Evolutionary conservation across 2,113 vertebrate genomes (phyloP).

Genomic region (Hydrolagus affinis): DNA sequence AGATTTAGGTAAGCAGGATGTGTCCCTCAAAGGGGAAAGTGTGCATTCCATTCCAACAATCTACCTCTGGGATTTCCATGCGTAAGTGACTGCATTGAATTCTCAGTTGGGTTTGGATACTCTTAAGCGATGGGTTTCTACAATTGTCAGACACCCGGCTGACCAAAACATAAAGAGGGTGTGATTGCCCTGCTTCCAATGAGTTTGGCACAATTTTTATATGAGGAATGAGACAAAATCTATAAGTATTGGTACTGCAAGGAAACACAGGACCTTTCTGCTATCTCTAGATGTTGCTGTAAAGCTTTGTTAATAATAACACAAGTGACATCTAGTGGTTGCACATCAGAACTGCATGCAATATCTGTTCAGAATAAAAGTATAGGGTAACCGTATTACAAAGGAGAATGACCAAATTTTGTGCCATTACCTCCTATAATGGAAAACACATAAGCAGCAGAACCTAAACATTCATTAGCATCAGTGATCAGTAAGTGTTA

Average conservation of each 20-base stretch:
- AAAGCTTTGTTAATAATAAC: background rate
- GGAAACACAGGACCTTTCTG: background rate
- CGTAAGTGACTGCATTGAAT: too few relatives aligned
- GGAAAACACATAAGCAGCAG: too few relatives aligned
- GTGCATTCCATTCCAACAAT: too few relatives aligned
- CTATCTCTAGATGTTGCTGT: background rate
- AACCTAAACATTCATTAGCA: too few relatives aligned
- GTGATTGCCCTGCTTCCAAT: background rate
- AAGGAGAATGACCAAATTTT: background rate
- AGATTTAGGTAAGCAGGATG: too few relatives aligned
- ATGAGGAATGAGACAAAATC: background rate
- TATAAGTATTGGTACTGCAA: background rate
- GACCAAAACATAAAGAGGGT: background rate
- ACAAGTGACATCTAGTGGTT: background rate
- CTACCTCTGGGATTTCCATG: too few relatives aligned
- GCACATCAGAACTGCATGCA: background rate
- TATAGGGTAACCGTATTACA: conserved; percentile 1
- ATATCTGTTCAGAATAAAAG: background rate
- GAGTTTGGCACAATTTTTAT: conserved; percentile 5
- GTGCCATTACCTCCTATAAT: too few relatives aligned
- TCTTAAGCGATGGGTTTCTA: too few relatives aligned
- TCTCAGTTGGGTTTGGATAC: too few relatives aligned
- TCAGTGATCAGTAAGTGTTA: too few relatives aligned
- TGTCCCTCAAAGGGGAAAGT: too few relatives aligned
- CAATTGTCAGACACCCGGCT: too few relatives aligned